Conservation (phyloP, 2,113 vertebrate species). For the Ciconia stormi region DNA sequence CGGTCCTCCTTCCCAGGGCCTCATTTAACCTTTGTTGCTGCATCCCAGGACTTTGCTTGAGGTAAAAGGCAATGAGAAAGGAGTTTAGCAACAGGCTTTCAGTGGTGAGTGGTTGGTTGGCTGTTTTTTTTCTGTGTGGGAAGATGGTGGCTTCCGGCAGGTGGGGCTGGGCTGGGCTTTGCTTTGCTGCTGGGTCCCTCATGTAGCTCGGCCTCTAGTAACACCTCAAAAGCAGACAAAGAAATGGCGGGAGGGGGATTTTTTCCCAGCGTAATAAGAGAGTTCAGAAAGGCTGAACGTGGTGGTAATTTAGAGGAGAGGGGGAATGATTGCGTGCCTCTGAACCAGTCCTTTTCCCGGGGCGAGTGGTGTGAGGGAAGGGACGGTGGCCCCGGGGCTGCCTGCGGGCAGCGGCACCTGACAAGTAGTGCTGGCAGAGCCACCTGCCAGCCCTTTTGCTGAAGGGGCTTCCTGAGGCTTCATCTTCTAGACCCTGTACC, state of each 20-base stretch:
- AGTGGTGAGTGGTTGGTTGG: fast-evolving
- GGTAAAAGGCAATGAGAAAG: not conserved
- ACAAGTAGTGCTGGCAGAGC: fast-evolving
- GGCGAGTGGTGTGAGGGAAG: not conserved
- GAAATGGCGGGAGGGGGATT: not conserved
- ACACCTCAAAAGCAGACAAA: fast-evolving
- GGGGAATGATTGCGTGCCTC: fast-evolving
- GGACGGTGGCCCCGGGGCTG: no score
- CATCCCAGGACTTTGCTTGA: fast-evolving
- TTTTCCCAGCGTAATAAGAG: not conserved
- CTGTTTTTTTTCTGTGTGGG: fast-evolving
- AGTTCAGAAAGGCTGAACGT: not conserved
- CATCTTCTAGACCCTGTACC: fast-evolving
- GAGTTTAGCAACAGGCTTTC: not conserved
- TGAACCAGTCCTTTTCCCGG: fast-evolving
- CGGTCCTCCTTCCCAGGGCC: no score
- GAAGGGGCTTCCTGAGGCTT: fast-evolving
- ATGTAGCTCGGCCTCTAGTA: fast-evolving
- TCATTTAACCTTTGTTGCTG: fast-evolving
- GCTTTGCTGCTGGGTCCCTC: no score
- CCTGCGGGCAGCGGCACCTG: not conserved
- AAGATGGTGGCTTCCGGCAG: not conserved
- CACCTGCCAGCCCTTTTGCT: fast-evolving
- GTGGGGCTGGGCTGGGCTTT: not conserved
- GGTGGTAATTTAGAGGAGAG: no score